Base-by-base conservation (phyloP, 2,888 invertebrate species). In the Melanargia galathea region DNA sequence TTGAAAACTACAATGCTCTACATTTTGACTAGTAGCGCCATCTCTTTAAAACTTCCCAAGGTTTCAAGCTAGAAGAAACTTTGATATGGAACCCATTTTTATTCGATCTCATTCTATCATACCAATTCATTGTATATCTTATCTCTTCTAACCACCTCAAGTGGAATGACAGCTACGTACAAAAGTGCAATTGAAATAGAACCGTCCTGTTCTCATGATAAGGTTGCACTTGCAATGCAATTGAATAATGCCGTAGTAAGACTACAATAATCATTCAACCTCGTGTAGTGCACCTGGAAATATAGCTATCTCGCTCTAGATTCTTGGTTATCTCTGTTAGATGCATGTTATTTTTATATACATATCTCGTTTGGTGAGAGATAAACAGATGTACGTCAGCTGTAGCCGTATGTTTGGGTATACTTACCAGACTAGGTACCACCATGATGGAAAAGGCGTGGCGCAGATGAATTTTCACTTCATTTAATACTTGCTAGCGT, bases 401-500 rank as follows among this genome's bases (percentile, higher is more conserved):
- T 76, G 81, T 84, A 81, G 82, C 80, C 82, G 76, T 80, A 79
- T 75, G 73, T 77, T 76, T 79, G 78, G 79, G 81, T 30, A 81
- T 81, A 78, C 74, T 75, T 72, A 76, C 75, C 73, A 76, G 73
- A 71, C 75, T n/a, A 16, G 16, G 16, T 86, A 87, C 89, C 85
- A 86, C 90, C 91, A 91, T 91, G 79, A 87, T 87, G 88, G 77
- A 91, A 90, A 77, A 88, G 91, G 91, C 89, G 91, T 86, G 83
- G 90, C 87, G 70, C 77, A 72, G 59, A 40, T 18, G 54, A 16
- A 45, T 52, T 40, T 56, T 64, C 51, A 64, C 48, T 55, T 55
- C 48, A 22, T 38, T 58, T 63, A 58, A 20, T 45, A 48, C 49
- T 43, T 49, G 22, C 10, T 48, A 49, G 49, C 20, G 33, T 8